Percentiles rank a stretch among this genome's conserved stretches.
Conservation (phyloP, 2,797 vertebrate species). For the Thripadectes ignobilis region DNA sequence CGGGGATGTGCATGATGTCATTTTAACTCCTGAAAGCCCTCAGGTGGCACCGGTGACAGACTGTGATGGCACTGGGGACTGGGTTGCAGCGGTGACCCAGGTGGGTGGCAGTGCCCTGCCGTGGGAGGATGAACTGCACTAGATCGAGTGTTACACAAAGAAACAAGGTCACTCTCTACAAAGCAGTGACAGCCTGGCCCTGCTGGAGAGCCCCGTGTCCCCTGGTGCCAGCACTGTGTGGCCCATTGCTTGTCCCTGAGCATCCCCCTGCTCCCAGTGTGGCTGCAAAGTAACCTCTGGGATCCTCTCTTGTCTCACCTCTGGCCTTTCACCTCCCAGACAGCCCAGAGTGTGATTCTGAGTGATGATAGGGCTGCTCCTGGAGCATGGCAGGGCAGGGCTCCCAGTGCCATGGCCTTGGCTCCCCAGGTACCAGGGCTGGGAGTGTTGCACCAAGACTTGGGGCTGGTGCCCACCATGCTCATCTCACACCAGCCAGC, state of each 20-base stretch:
- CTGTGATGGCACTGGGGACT: neutral
- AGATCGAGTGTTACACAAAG: fast-evolving
- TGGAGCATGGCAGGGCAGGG: neutral
- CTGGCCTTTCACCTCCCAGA: neutral
- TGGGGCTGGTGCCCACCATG: fast-evolving
- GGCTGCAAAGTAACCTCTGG: fast-evolving
- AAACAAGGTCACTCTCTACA: neutral
- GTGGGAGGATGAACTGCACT: fast-evolving
- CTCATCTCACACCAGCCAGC: neutral
- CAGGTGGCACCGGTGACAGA: neutral
- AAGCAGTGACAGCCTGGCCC: neutral
- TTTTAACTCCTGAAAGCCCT: neutral
- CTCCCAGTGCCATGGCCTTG: neutral
- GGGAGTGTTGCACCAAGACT: neutral
- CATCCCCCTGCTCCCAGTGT: neutral
- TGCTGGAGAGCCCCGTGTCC: fast-evolving
- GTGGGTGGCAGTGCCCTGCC: neutral
- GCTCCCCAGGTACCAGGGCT: neutral
- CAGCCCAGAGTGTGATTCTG: fast-evolving
- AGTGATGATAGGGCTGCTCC: neutral
- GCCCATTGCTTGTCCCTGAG: neutral
- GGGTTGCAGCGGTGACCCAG: too few relatives aligned
- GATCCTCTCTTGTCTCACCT: neutral
- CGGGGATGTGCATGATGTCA: neutral
- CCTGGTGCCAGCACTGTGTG: neutral